Percentiles rank a stretch among this genome's conserved stretches.
phyloP scores from a whole-genome alignment of 2,888 invertebrate genomes.

The Blera fallax region DNA sequence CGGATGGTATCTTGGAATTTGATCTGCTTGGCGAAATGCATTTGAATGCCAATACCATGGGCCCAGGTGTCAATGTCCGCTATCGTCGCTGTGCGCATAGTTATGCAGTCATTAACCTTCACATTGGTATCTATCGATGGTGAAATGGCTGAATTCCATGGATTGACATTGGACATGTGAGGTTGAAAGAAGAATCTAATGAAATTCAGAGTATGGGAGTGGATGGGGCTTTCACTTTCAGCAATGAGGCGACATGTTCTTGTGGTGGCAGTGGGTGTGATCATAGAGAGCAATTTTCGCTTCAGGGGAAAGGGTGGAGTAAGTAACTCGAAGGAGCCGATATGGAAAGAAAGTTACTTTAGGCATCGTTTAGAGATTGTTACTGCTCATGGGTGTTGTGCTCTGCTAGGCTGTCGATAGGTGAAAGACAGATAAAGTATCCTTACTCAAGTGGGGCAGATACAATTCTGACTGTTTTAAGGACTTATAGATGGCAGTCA shows the following conservation, averaged over 20 bases:
- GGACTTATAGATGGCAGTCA: too few relatives aligned
- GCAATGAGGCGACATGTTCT: neutral
- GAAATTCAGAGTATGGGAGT: constrained; percentile 17
- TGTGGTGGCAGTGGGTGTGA: neutral
- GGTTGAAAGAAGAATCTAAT: constrained; percentile 1
- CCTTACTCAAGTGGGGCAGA: too few relatives aligned
- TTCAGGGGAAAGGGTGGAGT: constrained; percentile 15
- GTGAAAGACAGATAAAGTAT: too few relatives aligned
- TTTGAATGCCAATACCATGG: constrained; percentile 32
- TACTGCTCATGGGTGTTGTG: too few relatives aligned
- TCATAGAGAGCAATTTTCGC: constrained; percentile 5
- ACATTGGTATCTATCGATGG: constrained; percentile 9
- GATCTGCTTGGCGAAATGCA: neutral
- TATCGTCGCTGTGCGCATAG: constrained; percentile 32
- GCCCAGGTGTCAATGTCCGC: constrained; percentile 25
- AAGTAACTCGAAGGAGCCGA: neutral
- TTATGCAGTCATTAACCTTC: constrained; percentile 50
- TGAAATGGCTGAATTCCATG: constrained; percentile 29
- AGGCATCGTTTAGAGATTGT: neutral
- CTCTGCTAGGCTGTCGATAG: too few relatives aligned
- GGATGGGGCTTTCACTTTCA: constrained; percentile 54
- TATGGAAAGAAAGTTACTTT: neutral
- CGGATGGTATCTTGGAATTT: neutral
- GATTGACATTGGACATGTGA: constrained; percentile 1
- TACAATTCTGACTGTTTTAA: too few relatives aligned